phyloP scores from a whole-genome alignment of 2,888 invertebrate genomes.

The Biston betularia region DNA sequence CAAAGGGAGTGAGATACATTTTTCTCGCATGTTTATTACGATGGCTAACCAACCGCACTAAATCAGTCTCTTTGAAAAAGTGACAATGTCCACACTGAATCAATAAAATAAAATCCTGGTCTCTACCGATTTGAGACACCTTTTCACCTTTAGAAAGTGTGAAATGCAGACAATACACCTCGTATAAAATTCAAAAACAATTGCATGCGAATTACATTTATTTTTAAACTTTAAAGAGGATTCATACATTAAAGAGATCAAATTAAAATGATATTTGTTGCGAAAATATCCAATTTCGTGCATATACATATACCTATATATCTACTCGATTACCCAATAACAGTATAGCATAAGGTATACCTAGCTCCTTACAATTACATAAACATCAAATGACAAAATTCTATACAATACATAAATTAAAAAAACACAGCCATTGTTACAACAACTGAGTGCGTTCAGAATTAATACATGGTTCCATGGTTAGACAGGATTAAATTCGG shows the following conservation, averaged over 20 bases:
- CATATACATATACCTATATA: background rate
- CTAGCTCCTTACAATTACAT: background rate
- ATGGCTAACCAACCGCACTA: background rate
- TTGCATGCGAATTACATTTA: background rate
- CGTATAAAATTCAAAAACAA: constrained; percentile 7
- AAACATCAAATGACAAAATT: constrained; percentile 13
- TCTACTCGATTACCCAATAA: background rate
- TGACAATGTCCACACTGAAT: constrained; percentile 8
- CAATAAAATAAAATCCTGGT: constrained; percentile 3
- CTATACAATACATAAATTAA: constrained; percentile 23
- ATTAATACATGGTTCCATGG: background rate
- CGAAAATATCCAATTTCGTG: background rate
- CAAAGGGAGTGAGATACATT: background rate
- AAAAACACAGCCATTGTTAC: constrained; percentile 63
- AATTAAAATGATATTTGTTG: constrained; percentile 11
- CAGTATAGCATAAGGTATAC: constrained; percentile 1
- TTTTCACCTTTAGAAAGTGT: constrained; percentile 3
- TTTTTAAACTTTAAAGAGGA: constrained; percentile 11
- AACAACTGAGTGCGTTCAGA: constrained; percentile 41
- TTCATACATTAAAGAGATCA: constrained; percentile 30
- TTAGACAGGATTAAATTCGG: background rate
- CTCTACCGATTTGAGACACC: constrained; percentile 11
- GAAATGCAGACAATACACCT: constrained; percentile 23
- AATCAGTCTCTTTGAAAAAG: background rate
- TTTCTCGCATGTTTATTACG: background rate